Conservation (phyloP, 2,113 vertebrate genomes). For the Chloebia gouldiae region DNA sequence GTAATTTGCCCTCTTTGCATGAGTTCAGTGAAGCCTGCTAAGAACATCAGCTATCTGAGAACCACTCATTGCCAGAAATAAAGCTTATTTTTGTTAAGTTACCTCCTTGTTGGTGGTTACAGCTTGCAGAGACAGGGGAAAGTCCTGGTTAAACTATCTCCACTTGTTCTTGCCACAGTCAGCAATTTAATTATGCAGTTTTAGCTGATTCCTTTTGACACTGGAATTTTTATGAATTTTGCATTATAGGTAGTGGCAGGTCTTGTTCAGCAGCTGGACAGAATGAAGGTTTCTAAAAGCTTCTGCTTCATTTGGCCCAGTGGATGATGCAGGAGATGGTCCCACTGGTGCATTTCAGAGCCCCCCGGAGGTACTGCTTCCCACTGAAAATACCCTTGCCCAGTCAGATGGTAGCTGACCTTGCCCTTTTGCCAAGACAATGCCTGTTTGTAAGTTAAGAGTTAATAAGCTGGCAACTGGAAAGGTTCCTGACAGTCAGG, state of each 20-base stretch:
- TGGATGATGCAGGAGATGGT: neutral
- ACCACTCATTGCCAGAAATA: neutral
- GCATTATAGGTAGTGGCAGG: neutral
- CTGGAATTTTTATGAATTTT: neutral
- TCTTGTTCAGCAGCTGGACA: neutral
- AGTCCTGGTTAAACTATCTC: neutral
- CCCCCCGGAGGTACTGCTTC: neutral
- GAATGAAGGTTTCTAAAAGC: neutral
- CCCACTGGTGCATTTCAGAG: neutral
- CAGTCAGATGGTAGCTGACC: neutral
- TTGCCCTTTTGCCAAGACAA: neutral
- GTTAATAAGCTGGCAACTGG: neutral
- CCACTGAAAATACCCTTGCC: rapidly evolving
- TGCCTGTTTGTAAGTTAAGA: neutral
- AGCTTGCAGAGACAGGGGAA: neutral
- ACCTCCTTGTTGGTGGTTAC: neutral
- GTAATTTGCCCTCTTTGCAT: neutral
- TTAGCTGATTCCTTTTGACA: neutral
- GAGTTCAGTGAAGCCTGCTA: neutral
- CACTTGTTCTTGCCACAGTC: neutral
- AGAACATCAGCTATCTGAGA: neutral
- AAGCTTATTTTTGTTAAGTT: neutral
- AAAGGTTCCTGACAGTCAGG: neutral
- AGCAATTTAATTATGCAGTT: neutral
- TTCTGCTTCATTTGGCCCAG: neutral